Conservation (phyloP, 2,113 vertebrate species). For the Paraplagusia blochii region DNA sequence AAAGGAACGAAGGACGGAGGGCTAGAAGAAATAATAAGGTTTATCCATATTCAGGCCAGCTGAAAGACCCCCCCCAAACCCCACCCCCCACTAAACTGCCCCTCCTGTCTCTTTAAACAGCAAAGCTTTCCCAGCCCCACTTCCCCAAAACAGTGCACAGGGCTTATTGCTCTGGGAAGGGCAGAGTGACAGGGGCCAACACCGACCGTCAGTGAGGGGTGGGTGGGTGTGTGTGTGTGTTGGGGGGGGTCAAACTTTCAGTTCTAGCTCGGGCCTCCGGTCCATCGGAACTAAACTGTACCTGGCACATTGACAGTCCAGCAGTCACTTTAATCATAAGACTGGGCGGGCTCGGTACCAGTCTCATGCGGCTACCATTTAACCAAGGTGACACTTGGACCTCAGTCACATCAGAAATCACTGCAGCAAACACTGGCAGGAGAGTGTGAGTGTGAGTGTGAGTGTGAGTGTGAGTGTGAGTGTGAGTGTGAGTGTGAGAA, state of each 20-base stretch:
- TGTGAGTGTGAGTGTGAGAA: too few species aligned
- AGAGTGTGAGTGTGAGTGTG: not conserved
- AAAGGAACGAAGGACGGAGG: constrained; percentile 78
- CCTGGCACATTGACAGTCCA: constrained; percentile 36
- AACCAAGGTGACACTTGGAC: constrained; percentile 37
- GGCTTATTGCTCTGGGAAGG: constrained; percentile 64
- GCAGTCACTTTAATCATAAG: too few species aligned
- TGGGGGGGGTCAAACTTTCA: constrained; percentile 71
- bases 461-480: too few species aligned
- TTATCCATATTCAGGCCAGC: constrained; percentile 82
- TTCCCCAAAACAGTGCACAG: constrained; percentile 55
- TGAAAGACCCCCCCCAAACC: too few species aligned
- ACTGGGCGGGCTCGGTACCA: too few species aligned
- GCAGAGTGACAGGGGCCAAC: constrained; percentile 28
- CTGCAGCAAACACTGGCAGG: constrained; percentile 43
- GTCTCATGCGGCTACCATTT: constrained; percentile 71
- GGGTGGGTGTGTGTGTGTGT: too few species aligned
- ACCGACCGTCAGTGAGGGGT: constrained; percentile 63
- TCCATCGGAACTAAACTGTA: constrained; percentile 51
- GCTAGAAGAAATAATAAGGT: constrained; percentile 81
- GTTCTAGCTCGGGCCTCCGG: constrained; percentile 61
- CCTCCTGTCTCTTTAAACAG: constrained; percentile 53
- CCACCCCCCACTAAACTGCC: constrained; percentile 67
- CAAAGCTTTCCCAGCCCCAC: constrained; percentile 62
- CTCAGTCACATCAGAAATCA: too few species aligned